Conservation (phyloP, 92 coral and sea anemone species). For the Siderastrea radians region DNA sequence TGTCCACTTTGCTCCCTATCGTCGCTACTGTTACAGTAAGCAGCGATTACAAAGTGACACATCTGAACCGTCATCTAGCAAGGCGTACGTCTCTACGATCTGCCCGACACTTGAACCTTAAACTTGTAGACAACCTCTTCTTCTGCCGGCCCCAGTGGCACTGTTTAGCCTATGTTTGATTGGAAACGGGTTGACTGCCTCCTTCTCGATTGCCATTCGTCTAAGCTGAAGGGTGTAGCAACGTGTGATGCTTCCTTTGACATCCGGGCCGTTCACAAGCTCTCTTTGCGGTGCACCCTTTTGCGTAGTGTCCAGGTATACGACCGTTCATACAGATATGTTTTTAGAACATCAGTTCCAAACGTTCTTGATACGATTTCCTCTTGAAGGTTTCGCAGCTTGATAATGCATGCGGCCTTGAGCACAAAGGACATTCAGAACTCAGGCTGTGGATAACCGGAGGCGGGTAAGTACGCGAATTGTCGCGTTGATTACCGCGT, state of each 20-base stretch:
- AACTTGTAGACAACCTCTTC: conserved; percentile 38
- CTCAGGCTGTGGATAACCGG: background rate
- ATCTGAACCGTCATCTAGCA: conserved; percentile 57
- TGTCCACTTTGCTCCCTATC: background rate
- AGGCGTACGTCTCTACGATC: conserved; percentile 34
- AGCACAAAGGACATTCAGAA: background rate
- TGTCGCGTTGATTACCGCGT: background rate
- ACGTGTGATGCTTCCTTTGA: conserved; percentile 40
- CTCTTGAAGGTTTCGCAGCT: background rate
- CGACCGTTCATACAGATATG: conserved; percentile 56
- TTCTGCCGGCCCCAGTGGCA: background rate
- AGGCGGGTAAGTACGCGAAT: background rate
- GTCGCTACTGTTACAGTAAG: conserved; percentile 2
- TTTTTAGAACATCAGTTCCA: conserved; percentile 20
- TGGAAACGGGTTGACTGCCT: background rate
- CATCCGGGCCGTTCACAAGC: conserved; percentile 60
- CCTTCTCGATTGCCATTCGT: background rate
- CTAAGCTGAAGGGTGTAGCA: conserved; percentile 37
- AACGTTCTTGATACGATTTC: conserved; percentile 26
- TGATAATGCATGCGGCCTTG: background rate
- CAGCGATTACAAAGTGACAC: conserved; percentile 34
- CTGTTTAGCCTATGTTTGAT: background rate
- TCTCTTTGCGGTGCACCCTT: conserved; percentile 31
- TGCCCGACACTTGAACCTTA: background rate
- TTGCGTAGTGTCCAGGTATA: conserved; percentile 39